These are phyloP conservation scores for Ectropis crepuscularia DNA, from an alignment of 2,888 invertebrate species.

Conservation along the genomic window DNA sequence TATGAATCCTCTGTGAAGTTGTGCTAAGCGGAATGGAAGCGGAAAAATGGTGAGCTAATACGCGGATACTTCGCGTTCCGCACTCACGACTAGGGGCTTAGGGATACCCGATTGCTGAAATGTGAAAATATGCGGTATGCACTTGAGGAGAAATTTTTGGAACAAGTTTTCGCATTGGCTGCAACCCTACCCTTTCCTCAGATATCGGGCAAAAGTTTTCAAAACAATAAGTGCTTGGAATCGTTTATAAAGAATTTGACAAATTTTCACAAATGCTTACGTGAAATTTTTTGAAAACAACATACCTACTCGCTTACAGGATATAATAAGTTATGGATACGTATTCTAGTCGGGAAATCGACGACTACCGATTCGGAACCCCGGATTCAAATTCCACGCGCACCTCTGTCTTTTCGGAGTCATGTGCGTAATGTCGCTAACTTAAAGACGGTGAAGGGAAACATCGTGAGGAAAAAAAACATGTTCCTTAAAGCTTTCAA, in stretches of 20 bases:
- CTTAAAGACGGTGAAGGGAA: too few relatives aligned
- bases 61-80: slow-evolving; percentile 76
- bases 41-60: slow-evolving; percentile 82
- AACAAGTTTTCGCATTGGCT: slow-evolving; percentile 8
- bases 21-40: slow-evolving; percentile 80
- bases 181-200: slow-evolving; percentile 7
- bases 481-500: too few relatives aligned
- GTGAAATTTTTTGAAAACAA: too few relatives aligned
- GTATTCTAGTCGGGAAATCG: too few relatives aligned
- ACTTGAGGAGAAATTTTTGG: slow-evolving; percentile 23
- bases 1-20: slow-evolving; percentile 83
- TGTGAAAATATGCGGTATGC: slow-evolving; percentile 40
- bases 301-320: too few relatives aligned
- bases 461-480: too few relatives aligned
- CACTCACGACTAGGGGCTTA: slow-evolving; percentile 13
- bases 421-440: too few relatives aligned
- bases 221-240: slow-evolving; percentile 1
- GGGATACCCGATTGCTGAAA: slow-evolving; percentile 43
- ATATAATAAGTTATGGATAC: too few relatives aligned
- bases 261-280: background rate
- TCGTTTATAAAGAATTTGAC: background rate
- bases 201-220: background rate
- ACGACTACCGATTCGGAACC: too few relatives aligned
- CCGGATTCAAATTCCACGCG: too few relatives aligned
- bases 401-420: too few relatives aligned